Evolutionary conservation across 92 coral and sea anemone species (phyloP).

Genomic region (Ricordea florida): DNA sequence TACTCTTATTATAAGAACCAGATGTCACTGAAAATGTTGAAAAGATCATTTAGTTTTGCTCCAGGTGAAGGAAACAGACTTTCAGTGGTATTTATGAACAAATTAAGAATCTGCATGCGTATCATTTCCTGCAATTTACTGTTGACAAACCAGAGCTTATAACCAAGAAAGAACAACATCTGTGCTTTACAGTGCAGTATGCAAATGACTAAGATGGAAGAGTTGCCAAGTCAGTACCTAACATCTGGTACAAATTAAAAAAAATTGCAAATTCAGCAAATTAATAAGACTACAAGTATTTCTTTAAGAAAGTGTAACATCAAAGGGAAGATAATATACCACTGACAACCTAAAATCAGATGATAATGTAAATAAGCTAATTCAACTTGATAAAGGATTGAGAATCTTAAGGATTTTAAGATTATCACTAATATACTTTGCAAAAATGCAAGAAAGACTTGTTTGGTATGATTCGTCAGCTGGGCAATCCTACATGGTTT

Average conservation of each 20-base stretch:
- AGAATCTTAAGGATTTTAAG: constrained; percentile 55
- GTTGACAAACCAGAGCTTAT: constrained; percentile 49
- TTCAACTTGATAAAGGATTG: constrained; percentile 63
- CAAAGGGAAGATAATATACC: constrained; percentile 59
- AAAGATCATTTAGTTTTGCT: constrained; percentile 26
- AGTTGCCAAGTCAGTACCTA: constrained; percentile 58
- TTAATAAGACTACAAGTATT: constrained; percentile 47
- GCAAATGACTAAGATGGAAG: constrained; percentile 61
- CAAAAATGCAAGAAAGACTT: constrained; percentile 19
- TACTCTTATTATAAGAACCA: neutral
- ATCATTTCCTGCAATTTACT: constrained; percentile 63
- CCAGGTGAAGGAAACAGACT: constrained; percentile 57
- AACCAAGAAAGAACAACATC: constrained; percentile 30
- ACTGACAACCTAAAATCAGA: constrained; percentile 59
- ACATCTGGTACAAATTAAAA: constrained; percentile 48
- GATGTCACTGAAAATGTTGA: constrained; percentile 19
- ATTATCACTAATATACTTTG: constrained; percentile 63
- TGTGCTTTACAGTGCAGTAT: constrained; percentile 41
- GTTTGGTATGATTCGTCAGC: constrained; percentile 43
- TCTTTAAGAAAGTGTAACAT: constrained; percentile 47
- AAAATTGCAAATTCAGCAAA: constrained; percentile 54
- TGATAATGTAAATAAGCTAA: constrained; percentile 35
- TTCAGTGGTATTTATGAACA: constrained; percentile 56
- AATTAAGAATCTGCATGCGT: constrained; percentile 58
- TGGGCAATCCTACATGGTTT: constrained; percentile 44